Evolutionary conservation across 1,140 invertebrate genomes (phyloP).

Genomic region (Bacillus rossius): DNA sequence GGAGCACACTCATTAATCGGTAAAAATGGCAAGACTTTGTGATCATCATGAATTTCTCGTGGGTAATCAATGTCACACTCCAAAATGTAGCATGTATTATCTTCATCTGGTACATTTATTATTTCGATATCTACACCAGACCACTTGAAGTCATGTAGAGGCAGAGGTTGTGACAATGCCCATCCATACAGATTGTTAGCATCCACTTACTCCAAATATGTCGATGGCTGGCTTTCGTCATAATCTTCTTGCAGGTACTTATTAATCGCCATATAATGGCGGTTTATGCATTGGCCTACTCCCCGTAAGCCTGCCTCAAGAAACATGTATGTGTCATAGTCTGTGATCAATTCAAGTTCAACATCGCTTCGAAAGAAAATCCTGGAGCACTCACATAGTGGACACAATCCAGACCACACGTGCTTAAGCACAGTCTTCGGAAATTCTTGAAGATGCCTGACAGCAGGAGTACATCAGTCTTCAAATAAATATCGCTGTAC

Average conservation of each 20-base stretch:
- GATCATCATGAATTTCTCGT: conserved; percentile 27
- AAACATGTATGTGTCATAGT: conserved; percentile 36
- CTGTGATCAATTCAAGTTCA: conserved; percentile 38
- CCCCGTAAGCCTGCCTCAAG: conserved; percentile 37
- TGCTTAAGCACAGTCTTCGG: conserved; percentile 42
- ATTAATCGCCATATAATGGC: conserved; percentile 35
- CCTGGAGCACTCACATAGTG: conserved; percentile 39
- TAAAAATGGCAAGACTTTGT: conserved; percentile 40
- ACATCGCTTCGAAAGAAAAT: conserved; percentile 39
- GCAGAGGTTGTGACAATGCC: conserved; percentile 21
- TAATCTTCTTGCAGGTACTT: conserved; percentile 33
- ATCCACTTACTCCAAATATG: conserved; percentile 24
- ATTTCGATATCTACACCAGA: background rate
- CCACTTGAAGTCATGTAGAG: conserved; percentile 23
- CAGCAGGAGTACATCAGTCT: conserved; percentile 41
- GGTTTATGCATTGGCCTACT: conserved; percentile 34
- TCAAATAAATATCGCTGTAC: conserved; percentile 42
- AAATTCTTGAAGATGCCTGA: conserved; percentile 42
- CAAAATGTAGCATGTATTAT: background rate
- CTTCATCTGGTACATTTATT: conserved; percentile 7
- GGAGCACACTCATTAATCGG: conserved; percentile 29
- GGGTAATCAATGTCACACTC: conserved; percentile 36
- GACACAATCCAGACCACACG: conserved; percentile 35
- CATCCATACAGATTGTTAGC: conserved; percentile 30
- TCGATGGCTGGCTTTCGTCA: background rate